Evolutionary conservation across 2,888 invertebrate species (phyloP).

Genomic region (Philaethria dido): DNA sequence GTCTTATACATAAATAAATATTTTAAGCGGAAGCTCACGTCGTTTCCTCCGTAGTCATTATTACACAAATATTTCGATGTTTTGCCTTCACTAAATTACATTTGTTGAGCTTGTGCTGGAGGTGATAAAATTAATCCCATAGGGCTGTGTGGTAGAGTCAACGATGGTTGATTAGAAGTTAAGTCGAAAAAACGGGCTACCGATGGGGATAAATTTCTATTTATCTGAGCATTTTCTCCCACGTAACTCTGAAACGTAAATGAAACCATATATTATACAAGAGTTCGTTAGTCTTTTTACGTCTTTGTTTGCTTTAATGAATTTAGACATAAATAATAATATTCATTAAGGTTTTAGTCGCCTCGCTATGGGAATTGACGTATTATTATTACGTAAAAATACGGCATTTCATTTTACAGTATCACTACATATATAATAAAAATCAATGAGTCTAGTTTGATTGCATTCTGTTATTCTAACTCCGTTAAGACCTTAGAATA

Average conservation of each 20-base stretch:
- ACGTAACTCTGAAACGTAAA: conserved; percentile 53
- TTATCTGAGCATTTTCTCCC: conserved; percentile 48
- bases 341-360: too few species aligned
- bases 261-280: too few species aligned
- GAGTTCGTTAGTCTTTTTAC: too few species aligned
- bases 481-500: neutral
- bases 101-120: conserved; percentile 17
- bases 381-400: too few species aligned
- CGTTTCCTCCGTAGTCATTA: neutral
- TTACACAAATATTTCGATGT: neutral
- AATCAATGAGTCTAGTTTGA: too few species aligned
- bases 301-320: too few species aligned
- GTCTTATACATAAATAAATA: neutral
- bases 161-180: conserved; percentile 61
- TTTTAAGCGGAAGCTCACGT: neutral
- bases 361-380: too few species aligned
- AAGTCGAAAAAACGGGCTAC: conserved; percentile 75
- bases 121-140: conserved; percentile 32
- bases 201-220: conserved; percentile 71
- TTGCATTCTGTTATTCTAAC: too few species aligned
- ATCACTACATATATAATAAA: too few species aligned
- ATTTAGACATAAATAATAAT: too few species aligned
- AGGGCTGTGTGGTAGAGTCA: conserved; percentile 60
- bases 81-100: neutral
- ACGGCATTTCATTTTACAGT: too few species aligned